Evolutionary conservation across 1,140 invertebrate genomes (phyloP).

Genomic region (Calephelis nemesis): DNA sequence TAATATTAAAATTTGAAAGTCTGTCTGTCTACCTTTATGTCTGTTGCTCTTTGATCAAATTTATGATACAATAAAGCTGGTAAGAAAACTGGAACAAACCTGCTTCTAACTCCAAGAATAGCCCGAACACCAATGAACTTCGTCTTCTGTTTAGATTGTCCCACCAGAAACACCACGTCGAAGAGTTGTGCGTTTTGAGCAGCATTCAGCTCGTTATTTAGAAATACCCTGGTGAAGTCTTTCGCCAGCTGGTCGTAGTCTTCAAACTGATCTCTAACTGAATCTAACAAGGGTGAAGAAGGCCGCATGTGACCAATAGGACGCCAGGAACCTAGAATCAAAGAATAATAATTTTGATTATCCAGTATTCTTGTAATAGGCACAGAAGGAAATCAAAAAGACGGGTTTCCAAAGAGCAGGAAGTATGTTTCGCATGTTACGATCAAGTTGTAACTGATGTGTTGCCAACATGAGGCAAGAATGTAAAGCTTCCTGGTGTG

Average conservation of each 20-base stretch:
- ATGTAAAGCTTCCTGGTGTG: too few relatives aligned
- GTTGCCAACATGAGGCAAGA: too few relatives aligned
- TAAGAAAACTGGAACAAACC: slow-evolving; percentile 54
- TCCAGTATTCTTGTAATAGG: too few relatives aligned
- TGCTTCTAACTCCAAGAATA: slow-evolving; percentile 93
- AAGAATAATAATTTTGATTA: not conserved
- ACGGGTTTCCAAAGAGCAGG: too few relatives aligned
- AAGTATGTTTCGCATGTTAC: too few relatives aligned
- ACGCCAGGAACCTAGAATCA: slow-evolving; percentile 89
- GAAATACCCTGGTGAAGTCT: slow-evolving; percentile 93
- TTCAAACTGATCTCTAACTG: slow-evolving; percentile 94
- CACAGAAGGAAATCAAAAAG: too few relatives aligned
- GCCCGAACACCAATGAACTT: slow-evolving; percentile 94
- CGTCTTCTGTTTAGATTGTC: slow-evolving; percentile 93
- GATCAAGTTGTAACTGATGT: too few relatives aligned
- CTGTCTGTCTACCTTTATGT: too few relatives aligned
- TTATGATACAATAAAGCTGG: not conserved
- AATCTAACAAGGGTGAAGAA: slow-evolving; percentile 94
- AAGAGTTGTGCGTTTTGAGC: slow-evolving; percentile 89
- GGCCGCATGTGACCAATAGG: slow-evolving; percentile 97
- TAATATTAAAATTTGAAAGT: too few relatives aligned
- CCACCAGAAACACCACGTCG: slow-evolving; percentile 94
- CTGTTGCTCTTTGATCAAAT: too few relatives aligned
- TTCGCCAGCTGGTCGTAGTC: slow-evolving; percentile 96
- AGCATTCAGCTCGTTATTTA: slow-evolving; percentile 87